These are phyloP conservation scores for Trachemys scripta DNA, from an alignment of 2,113 vertebrate species.

Conservation along the genomic window DNA sequence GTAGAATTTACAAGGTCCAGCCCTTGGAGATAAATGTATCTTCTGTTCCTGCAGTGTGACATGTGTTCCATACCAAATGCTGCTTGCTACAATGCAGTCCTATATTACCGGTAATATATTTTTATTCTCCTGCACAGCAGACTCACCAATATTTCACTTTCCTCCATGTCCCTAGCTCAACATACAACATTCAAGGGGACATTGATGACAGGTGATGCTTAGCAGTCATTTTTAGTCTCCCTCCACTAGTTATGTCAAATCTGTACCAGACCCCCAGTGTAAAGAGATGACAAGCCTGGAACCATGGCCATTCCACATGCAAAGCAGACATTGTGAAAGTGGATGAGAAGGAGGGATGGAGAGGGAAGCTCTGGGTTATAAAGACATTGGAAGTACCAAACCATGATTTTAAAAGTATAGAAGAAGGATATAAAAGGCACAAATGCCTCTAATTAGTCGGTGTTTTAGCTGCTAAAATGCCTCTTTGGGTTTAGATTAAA, in stretches of 20 bases:
- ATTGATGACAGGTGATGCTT: not conserved
- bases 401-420: not conserved
- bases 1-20: not conserved
- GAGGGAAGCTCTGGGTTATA: not conserved
- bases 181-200: not conserved
- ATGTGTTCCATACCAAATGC: not conserved
- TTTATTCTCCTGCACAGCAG: not conserved
- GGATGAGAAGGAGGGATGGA: not conserved
- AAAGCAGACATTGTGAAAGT: not conserved
- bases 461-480: not conserved
- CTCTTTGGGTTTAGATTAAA: not conserved
- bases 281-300: not conserved
- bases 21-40: not conserved
- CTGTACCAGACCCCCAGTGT: not conserved
- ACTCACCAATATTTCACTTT: not conserved
- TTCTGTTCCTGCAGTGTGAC: not conserved
- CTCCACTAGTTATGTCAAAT: not conserved
- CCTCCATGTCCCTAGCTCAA: not conserved
- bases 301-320: not conserved
- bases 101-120: not conserved
- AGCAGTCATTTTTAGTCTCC: not conserved
- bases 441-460: not conserved
- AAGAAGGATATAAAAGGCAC: not conserved
- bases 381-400: not conserved
- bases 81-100: not conserved